Evolutionary conservation across 2,888 invertebrate genomes (phyloP), one percentile per base, ranked within the genome.

Genomic region (Ornithoptera alexandrae): DNA sequence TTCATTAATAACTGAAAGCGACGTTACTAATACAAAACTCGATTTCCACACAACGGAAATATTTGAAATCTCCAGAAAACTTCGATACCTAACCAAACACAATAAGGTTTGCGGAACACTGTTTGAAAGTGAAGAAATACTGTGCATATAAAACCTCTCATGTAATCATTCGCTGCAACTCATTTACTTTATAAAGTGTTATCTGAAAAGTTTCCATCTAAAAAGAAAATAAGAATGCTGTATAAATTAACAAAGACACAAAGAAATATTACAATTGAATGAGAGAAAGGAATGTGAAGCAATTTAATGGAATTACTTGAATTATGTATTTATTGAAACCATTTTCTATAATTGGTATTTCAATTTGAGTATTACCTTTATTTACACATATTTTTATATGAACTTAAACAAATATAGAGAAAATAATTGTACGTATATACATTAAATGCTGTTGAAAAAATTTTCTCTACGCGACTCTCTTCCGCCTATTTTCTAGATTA

Each of bases 251-350:
- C 17, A 50, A n/a, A 53, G n/a, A 7, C 6, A 7, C 7, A 53
- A 53, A 50, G 1, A 1, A 50, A 18, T 53, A 57, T 18, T n/a
- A 22, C 22, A 7, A 57, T 57, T 57, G 57, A 57, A 57, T 10
- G 22, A 57, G 22, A 57, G 5, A 15, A 57, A 57, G 8, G 22
- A 56, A n/a, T 10, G 18, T 18, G 5, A 22, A 18, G 22, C 8
- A n/a, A 12, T 22, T 57, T 20, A 57, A 57, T 5, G 22, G 1
- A 57, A 57, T 12, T 22, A 20, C 22, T 22, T 57, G 22, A 57
- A 57, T 57, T 22, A 57, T 57, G 20, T 57, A 57, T 57, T 56
- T 57, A 67, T 67, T 62, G 39, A 62, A 67, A n/a, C 12, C 2
- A 20, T 64, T 64, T 64, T n/a, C 6, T 39, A 56, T 12, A 39